Percentiles rank a stretch among this genome's conserved stretches.
phyloP scores from a whole-genome alignment of 2,797 vertebrate species.

The Diceros bicornis region DNA sequence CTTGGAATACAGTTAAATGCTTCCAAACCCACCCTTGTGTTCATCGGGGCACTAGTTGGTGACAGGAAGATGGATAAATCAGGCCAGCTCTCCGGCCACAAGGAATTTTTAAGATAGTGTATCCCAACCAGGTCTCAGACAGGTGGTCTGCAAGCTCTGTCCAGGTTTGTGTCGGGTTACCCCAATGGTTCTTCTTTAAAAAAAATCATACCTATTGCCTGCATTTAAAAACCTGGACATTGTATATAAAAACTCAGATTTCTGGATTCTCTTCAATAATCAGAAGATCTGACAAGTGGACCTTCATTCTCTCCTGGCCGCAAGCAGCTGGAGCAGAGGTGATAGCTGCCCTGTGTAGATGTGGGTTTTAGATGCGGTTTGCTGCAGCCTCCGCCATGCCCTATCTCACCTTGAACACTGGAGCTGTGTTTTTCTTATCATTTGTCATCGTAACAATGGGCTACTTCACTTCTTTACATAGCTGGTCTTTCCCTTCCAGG shows the following conservation, averaged over 20 bases:
- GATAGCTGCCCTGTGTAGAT: neutral
- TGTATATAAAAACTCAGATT: neutral
- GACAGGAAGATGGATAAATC: neutral
- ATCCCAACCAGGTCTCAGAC: neutral
- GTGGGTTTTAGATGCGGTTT: neutral
- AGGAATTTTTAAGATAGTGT: neutral
- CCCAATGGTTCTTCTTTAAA: neutral
- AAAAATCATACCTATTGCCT: neutral
- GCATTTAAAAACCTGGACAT: neutral
- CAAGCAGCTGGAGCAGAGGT: neutral
- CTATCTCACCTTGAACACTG: rapidly evolving
- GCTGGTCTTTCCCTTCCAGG: neutral
- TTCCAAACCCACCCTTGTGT: no score
- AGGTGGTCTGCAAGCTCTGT: neutral
- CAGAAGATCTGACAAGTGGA: neutral
- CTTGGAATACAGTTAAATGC: no score
- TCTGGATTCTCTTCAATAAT: neutral
- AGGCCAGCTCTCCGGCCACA: neutral
- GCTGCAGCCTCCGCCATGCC: no score
- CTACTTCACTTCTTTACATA: neutral
- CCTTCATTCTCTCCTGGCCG: neutral
- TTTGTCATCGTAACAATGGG: neutral
- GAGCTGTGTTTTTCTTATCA: neutral
- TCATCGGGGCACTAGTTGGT: no score
- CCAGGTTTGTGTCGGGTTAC: neutral